Percentiles rank a stretch among this genome's conserved stretches.
Conservation (phyloP, 2,797 vertebrate species). For the Picus viridis region DNA sequence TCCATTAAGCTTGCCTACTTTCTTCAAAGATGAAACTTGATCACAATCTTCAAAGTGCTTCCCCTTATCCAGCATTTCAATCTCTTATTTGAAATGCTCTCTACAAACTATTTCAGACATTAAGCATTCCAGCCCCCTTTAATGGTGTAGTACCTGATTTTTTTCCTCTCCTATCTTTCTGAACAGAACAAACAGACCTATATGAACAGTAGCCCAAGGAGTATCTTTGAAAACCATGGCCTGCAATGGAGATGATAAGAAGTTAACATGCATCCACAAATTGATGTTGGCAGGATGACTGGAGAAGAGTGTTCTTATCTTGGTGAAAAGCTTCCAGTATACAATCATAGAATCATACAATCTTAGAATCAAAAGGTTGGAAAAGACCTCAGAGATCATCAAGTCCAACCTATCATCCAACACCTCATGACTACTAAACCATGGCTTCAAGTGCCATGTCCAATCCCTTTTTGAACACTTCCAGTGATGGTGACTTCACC, state of each 20-base stretch:
- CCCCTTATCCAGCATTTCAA: slow-evolving; percentile 37
- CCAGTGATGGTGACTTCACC: too few relatives aligned
- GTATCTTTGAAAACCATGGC: neutral
- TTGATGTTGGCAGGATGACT: slow-evolving; percentile 5
- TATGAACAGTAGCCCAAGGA: neutral
- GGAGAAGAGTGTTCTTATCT: slow-evolving; percentile 12
- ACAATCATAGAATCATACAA: neutral
- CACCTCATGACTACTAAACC: too few relatives aligned
- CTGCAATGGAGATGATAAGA: slow-evolving; percentile 31
- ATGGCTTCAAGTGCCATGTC: too few relatives aligned
- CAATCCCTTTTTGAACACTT: too few relatives aligned
- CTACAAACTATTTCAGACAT: slow-evolving; percentile 15
- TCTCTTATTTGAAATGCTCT: slow-evolving; percentile 25
- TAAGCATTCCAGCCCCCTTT: slow-evolving; percentile 11
- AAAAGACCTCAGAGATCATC: too few relatives aligned
- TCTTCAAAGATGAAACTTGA: slow-evolving; percentile 31
- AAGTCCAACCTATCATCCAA: too few relatives aligned
- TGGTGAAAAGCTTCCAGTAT: slow-evolving; percentile 5
- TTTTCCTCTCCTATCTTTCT: slow-evolving; percentile 7
- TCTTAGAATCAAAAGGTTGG: too few relatives aligned
- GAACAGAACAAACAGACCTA: slow-evolving; percentile 14
- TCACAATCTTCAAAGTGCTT: slow-evolving; percentile 41
- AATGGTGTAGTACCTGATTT: neutral
- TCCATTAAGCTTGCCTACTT: slow-evolving; percentile 34
- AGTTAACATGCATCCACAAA: neutral